Percentiles rank a stretch among this genome's conserved stretches.
Evolutionary conservation across 2,888 invertebrate genomes (phyloP).

Genomic region (Subacronicta megacephala): DNA sequence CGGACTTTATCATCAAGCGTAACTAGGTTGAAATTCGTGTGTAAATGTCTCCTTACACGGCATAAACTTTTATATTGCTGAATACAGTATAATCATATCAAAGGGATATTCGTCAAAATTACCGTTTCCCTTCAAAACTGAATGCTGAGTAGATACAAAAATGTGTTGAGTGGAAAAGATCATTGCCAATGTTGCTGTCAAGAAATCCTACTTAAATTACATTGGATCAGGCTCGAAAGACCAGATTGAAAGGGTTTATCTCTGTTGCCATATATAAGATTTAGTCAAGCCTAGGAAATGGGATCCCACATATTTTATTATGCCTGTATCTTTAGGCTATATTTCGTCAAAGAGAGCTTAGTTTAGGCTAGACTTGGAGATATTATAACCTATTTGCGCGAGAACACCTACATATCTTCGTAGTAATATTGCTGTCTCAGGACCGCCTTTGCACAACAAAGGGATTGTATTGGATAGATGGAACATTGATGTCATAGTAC

Average conservation of each 20-base stretch:
- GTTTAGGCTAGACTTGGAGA: slow-evolving; percentile 6
- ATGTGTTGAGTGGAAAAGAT: slow-evolving; percentile 27
- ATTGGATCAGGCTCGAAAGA: slow-evolving; percentile 44
- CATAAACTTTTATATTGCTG: slow-evolving; percentile 46
- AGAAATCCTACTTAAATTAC: slow-evolving; percentile 54
- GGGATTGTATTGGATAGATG: slow-evolving; percentile 22
- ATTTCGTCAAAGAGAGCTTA: slow-evolving; percentile 16
- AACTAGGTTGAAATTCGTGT: slow-evolving; percentile 22
- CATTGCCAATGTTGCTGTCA: slow-evolving; percentile 13
- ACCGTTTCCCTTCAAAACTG: slow-evolving; percentile 46
- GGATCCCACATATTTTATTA: slow-evolving; percentile 41
- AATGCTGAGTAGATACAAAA: slow-evolving; percentile 29
- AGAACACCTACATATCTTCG: background rate
- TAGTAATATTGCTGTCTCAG: slow-evolving; percentile 17
- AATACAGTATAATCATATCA: slow-evolving; percentile 47
- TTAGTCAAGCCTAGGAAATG: slow-evolving; percentile 45
- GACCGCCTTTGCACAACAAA: slow-evolving; percentile 31
- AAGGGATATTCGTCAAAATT: slow-evolving; percentile 57
- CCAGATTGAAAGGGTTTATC: slow-evolving; percentile 56
- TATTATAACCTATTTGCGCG: slow-evolving; percentile 4
- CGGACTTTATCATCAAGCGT: background rate
- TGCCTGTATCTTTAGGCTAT: slow-evolving; percentile 23
- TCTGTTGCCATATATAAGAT: slow-evolving; percentile 52
- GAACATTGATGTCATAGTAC: slow-evolving; percentile 12
- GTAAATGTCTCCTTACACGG: slow-evolving; percentile 4